These are phyloP conservation scores for Metridium senile DNA, from an alignment of 92 coral and sea anemone genomes.

Conservation along the genomic window DNA sequence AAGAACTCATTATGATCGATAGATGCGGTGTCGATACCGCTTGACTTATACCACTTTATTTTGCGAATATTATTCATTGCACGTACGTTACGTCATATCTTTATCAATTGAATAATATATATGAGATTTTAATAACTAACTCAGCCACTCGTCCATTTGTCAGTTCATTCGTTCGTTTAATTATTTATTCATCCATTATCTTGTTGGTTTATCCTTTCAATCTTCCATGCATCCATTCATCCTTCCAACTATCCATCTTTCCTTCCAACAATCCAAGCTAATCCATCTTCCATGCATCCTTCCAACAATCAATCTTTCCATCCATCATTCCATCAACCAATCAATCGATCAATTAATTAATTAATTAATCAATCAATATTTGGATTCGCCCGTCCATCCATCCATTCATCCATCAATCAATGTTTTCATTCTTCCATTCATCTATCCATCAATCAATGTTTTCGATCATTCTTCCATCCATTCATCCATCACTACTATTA, in stretches of 20 bases:
- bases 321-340: neutral
- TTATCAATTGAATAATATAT: too few species aligned
- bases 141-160: too few species aligned
- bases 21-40: conserved; percentile 1
- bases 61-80: too few species aligned
- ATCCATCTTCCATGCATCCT: neutral
- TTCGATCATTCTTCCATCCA: neutral
- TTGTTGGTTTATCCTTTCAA: neutral
- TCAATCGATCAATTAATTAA: neutral
- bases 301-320: neutral
- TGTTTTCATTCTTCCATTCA: neutral
- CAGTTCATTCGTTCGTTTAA: neutral
- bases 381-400: neutral
- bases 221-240: neutral
- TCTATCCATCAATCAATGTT: too few species aligned
- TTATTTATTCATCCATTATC: neutral
- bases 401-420: neutral
- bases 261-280: too few species aligned
- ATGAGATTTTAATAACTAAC: too few species aligned
- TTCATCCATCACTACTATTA: too few species aligned
- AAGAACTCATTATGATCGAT: neutral
- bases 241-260: too few species aligned
- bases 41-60: too few species aligned
- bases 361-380: neutral
- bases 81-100: too few species aligned